Base-by-base conservation (phyloP, 2,888 invertebrate species). In the Oegoconia quadripuncta region DNA sequence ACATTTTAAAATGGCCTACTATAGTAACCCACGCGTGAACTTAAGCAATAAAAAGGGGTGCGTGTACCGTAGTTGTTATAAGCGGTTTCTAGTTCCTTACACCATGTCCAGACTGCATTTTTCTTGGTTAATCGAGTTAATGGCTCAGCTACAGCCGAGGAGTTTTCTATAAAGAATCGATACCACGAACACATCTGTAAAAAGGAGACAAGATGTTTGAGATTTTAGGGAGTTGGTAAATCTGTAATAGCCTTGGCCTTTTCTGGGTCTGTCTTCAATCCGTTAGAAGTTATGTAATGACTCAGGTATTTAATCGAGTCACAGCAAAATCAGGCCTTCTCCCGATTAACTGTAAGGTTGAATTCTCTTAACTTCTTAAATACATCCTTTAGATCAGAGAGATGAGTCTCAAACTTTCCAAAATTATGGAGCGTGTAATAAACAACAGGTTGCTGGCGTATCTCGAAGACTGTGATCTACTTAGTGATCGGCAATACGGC, bases 81-180 rank as follows among this genome's bases (percentile, higher is more conserved):
- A n/a, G n/a, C n/a, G n/a, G n/a, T 3, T 16, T 2, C 8, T n/a
- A n/a, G n/a, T n/a, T n/a, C n/a, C n/a, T n/a, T n/a, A n/a, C n/a
- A n/a, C 34, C 16, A 34, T 15, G 4, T 9, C 34, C 34, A 34
- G 3, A 18, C 3, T 3, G 34, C 26, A 4, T 23, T n/a, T 11
- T 23, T 34, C 16, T 15, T 34, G 2, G 34, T 34, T 5, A 34
- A 22, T 1, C 16, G 16, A 1, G 56, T 54, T 1, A 49, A 36
- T 0, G 65, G 57, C 34, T 51, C 42, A 0, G 52, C 40, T 0
- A 59, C 46, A 4, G 46, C 23, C 0, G 55, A 35, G 23, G 59
- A 63, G 1, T 49, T 48, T 7, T 37, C 22, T 8, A 65, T 53
- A 30, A 62, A 65, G 1, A 60, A 13, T 17, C 60, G 26, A 30